Percentiles rank a stretch among this genome's conserved stretches.
phyloP scores from a whole-genome alignment of 2,113 vertebrate species.

The Syrrhaptes paradoxus region DNA sequence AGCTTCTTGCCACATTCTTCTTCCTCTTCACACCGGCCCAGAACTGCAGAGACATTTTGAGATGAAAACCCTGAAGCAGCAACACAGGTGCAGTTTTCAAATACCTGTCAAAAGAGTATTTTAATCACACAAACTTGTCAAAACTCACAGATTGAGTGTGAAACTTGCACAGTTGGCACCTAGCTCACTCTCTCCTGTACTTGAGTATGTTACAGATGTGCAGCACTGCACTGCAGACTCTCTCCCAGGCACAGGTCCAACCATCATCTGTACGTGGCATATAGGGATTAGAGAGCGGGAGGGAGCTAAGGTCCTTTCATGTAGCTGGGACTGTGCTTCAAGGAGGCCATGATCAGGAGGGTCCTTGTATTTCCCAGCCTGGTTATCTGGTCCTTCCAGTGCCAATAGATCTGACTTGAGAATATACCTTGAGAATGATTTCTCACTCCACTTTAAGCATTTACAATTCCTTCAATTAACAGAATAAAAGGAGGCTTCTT shows the following conservation, averaged over 20 bases:
- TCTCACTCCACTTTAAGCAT: not conserved
- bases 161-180: not conserved
- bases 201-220: not conserved
- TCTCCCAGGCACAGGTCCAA: not conserved
- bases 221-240: not conserved
- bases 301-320: not conserved
- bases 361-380: not conserved
- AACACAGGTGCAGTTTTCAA: conserved; percentile 80
- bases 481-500: not conserved
- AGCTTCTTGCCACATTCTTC: conserved; percentile 72
- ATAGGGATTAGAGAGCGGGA: not conserved
- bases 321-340: not conserved
- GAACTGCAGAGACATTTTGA: conserved; percentile 70
- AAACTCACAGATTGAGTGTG: not conserved
- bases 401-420: not conserved
- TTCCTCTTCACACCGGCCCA: conserved; percentile 76
- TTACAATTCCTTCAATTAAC: not conserved
- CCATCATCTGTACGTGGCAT: not conserved
- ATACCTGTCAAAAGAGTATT: conserved; percentile 68
- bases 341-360: not conserved
- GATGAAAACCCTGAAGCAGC: conserved; percentile 13
- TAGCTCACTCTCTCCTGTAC: not conserved
- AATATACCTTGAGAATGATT: not conserved
- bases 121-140: not conserved
- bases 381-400: not conserved